Evolutionary conservation across 2,888 invertebrate species (phyloP), one percentile per base, ranked within the genome.

Genomic region (Harpalus rubripes): DNA sequence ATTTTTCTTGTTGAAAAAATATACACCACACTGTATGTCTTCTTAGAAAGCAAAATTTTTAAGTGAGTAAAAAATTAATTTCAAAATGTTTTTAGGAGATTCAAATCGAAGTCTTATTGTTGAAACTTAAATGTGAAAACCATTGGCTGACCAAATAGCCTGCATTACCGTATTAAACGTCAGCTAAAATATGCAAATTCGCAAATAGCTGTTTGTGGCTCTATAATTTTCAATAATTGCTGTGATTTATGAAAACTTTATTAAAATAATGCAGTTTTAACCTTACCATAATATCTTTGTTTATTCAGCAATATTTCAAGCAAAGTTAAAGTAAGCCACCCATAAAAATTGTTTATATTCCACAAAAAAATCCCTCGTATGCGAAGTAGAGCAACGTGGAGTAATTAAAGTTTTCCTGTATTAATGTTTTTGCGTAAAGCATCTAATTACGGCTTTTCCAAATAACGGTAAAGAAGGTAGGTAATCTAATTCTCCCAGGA

Each of bases 371-470:
- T 32, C 32, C 32, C 6, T 32, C 6, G 5, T 5, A 32, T 32
- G 32, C 5, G 2, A 63, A 63, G 63, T 63, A 26, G 63, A 26
- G 26, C 39, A 1, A 39, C 39, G 6, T n/a, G 39, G 8, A 78
- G 8, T 16, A 56, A 76, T 52, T 22, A 80, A 80, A 63, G 10
- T 41, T 80, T 61, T 44, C 18, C 41, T 7, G n/a, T 63, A 61
- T 39, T 39, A n/a, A 15, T 68, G n/a, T 15, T 58, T 68, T 63
- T 22, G 3, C 26, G 15, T 15, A 41, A 63, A 81, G 65, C 65
- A 56, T 79, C 26, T 79, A 79, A 79, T 79, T 79, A 79, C 56
- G 61, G 32, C 61, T 56, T 39, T 59, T 15, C n/a, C 80, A 26
- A 61, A 58, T 12, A 80, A 15, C 39, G 12, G 65, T 32, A 32